phyloP scores from a whole-genome alignment of 2,888 invertebrate genomes.

The Pediacus dermestoides region DNA sequence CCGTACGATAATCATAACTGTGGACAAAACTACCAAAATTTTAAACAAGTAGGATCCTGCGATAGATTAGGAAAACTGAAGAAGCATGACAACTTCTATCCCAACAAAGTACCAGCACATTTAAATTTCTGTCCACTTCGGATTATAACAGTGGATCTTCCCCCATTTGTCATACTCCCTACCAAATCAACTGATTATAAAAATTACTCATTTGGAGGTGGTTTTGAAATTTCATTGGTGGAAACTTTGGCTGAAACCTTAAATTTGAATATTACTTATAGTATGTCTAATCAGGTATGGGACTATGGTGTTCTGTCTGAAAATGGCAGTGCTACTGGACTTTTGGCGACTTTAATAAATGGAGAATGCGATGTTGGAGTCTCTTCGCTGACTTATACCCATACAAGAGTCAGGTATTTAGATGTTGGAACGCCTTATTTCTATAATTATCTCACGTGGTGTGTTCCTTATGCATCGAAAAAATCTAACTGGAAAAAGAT shows the following conservation, averaged over 20 bases:
- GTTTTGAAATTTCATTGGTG: neutral
- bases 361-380: constrained; percentile 1
- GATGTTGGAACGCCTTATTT: constrained; percentile 1
- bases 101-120: too few species aligned
- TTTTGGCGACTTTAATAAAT: neutral
- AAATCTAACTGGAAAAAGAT: neutral
- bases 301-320: constrained; percentile 1
- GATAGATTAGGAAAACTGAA: too few species aligned
- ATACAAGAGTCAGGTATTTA: neutral
- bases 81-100: too few species aligned
- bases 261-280: neutral
- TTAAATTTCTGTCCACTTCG: too few species aligned
- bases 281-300: neutral
- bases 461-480: constrained; percentile 1
- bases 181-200: too few species aligned
- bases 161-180: too few species aligned
- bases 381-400: neutral
- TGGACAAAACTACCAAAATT: too few species aligned
- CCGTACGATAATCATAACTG: too few species aligned
- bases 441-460: constrained; percentile 6
- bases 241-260: neutral
- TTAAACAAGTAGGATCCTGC: too few species aligned
- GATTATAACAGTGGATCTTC: too few species aligned
- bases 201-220: neutral
- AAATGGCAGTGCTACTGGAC: neutral